These are phyloP conservation scores for Etheostoma spectabile DNA, from an alignment of 2,113 vertebrate genomes.

Conservation along the genomic window DNA sequence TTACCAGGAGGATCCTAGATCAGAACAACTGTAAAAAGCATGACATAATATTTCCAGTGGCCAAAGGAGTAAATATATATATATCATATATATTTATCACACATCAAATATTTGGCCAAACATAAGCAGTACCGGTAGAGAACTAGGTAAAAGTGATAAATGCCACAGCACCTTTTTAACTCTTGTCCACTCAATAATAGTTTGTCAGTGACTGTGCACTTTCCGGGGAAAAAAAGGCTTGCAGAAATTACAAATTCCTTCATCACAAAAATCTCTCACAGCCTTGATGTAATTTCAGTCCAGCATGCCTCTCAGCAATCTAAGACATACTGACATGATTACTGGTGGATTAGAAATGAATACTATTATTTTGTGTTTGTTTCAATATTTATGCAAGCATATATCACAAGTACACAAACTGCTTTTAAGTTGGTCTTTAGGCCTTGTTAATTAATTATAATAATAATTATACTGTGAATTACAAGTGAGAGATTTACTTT, in stretches of 20 bases:
- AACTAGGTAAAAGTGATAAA: background rate
- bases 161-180: background rate
- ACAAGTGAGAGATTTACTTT: conserved; percentile 4
- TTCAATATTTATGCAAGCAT: conserved; percentile 8
- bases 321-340: conserved; percentile 6
- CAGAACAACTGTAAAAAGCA: conserved; percentile 8
- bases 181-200: conserved; percentile 31
- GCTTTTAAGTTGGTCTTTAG: conserved; percentile 19
- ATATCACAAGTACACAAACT: background rate
- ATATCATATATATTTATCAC: background rate
- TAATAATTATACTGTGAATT: conserved; percentile 13
- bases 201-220: conserved; percentile 15
- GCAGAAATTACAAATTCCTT: conserved; percentile 21
- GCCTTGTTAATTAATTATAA: conserved; percentile 9
- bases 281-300: conserved; percentile 27
- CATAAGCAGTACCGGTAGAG: conserved; percentile 9
- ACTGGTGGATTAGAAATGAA: background rate
- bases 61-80: too few relatives aligned
- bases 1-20: conserved; percentile 24
- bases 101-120: conserved; percentile 24
- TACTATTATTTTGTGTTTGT: conserved; percentile 10
- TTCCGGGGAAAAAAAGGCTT: conserved; percentile 5
- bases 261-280: conserved; percentile 11
- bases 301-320: conserved; percentile 18
- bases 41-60: conserved; percentile 15